phyloP scores from a whole-genome alignment of 2,888 invertebrate genomes.

The Abrostola triplasia region DNA sequence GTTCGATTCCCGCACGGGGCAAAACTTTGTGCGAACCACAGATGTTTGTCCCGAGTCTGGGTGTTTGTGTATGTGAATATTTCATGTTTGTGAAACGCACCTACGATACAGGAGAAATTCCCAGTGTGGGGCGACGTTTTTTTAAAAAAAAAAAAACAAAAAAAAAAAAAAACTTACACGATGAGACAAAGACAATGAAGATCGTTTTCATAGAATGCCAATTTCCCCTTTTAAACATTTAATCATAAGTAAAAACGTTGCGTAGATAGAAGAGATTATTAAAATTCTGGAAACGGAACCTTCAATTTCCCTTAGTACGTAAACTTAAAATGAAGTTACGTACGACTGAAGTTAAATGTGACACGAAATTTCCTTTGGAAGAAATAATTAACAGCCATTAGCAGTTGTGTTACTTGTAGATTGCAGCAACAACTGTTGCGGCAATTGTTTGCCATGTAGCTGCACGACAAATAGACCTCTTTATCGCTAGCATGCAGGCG shows the following conservation, averaged over 20 bases:
- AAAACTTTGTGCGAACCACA: too few relatives aligned
- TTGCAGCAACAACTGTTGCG: conserved; percentile 3
- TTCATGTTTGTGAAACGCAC: too few relatives aligned
- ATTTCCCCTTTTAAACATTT: conserved; percentile 19
- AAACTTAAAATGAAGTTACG: conserved; percentile 11
- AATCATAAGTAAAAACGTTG: conserved; percentile 9
- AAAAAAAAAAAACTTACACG: not conserved
- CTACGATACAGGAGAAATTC: too few relatives aligned
- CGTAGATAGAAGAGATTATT: conserved; percentile 7
- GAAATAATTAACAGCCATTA: conserved; percentile 19
- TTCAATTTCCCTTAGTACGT: conserved; percentile 29
- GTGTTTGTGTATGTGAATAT: too few relatives aligned
- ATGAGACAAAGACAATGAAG: conserved; percentile 7
- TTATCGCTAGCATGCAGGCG: conserved; percentile 37
- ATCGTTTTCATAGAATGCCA: conserved; percentile 7
- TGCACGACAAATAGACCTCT: conserved; percentile 27
- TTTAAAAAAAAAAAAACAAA: too few relatives aligned
- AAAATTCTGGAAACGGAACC: conserved; percentile 8
- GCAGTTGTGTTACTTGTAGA: conserved; percentile 3
- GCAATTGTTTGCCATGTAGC: conserved; percentile 19
- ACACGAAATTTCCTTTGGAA: conserved; percentile 11
- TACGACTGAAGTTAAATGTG: not conserved
- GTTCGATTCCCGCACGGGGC: too few relatives aligned
- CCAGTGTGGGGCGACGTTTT: too few relatives aligned
- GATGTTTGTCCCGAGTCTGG: too few relatives aligned